Evolutionary conservation across 2,888 invertebrate genomes (phyloP).

Genomic region (Troides aeacus): DNA sequence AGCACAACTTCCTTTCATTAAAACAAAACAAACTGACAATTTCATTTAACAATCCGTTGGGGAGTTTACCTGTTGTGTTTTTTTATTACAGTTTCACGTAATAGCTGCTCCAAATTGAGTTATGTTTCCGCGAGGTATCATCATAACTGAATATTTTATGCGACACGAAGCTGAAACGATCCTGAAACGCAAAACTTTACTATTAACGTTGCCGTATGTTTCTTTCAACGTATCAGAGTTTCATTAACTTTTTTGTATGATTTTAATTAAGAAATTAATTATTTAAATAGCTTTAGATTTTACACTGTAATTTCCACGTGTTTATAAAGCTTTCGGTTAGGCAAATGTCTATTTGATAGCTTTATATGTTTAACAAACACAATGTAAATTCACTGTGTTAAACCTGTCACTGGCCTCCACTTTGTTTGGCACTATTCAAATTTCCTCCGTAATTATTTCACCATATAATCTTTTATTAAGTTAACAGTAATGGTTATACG

Average conservation of each 20-base stretch:
- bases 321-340: slow-evolving; percentile 18
- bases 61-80: slow-evolving; percentile 9
- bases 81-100: slow-evolving; percentile 24
- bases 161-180: slow-evolving; percentile 15
- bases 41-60: slow-evolving; percentile 18
- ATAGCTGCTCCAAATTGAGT: slow-evolving; percentile 21
- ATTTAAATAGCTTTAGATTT: slow-evolving; percentile 2
- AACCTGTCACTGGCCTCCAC: slow-evolving; percentile 3
- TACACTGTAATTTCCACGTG: slow-evolving; percentile 15
- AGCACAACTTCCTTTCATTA: not conserved
- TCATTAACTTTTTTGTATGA: not conserved
- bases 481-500: not conserved
- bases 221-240: not conserved
- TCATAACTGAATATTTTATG: slow-evolving; percentile 28
- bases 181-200: slow-evolving; percentile 5
- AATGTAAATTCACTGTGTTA: slow-evolving; percentile 16
- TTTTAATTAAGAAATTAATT: too few relatives aligned
- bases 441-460: not conserved
- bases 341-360: slow-evolving; percentile 12
- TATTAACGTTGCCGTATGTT: slow-evolving; percentile 11
- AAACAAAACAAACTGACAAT: slow-evolving; percentile 9
- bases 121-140: slow-evolving; percentile 25
- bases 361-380: slow-evolving; percentile 8
- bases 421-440: not conserved
- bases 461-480: not conserved